A percentile compares a stretch with the other conserved stretches of the same genome.
These are phyloP conservation scores for Mandrillus leucophaeus DNA, from an alignment of 2,113 vertebrate species.

Conservation along the genomic window DNA sequence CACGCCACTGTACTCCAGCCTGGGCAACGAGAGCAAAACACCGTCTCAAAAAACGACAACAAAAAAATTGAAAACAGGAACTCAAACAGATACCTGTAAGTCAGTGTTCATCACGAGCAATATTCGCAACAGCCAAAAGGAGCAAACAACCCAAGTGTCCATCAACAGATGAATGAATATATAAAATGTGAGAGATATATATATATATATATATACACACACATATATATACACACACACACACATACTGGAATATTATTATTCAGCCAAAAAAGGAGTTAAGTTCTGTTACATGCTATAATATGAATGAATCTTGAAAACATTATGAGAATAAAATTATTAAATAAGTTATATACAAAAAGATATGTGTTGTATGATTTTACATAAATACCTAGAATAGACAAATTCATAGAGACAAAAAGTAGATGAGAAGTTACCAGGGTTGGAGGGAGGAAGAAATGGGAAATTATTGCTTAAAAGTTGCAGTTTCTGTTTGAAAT, in stretches of 20 bases:
- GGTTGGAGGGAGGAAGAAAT: neutral
- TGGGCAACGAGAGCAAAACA: no score
- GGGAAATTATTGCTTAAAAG: neutral
- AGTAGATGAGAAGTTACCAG: neutral
- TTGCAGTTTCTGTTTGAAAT: neutral
- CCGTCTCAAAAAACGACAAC: no score
- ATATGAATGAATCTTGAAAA: neutral
- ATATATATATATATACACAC: no score
- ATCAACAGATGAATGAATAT: neutral
- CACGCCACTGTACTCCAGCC: no score
- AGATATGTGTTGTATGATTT: neutral
- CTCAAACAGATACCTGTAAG: neutral
- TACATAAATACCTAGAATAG: neutral
- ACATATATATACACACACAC: no score
- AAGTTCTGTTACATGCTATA: neutral
- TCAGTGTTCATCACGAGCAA: neutral
- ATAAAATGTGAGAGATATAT: neutral
- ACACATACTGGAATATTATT: neutral
- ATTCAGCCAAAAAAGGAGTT: neutral
- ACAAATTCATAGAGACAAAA: neutral
- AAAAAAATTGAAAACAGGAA: neutral
- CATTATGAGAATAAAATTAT: neutral
- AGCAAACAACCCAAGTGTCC: neutral
- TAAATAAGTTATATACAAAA: neutral
- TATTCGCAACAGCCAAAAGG: neutral